These are phyloP conservation scores for Ctenodactylus gundi DNA, from an alignment of 2,113 vertebrate genomes.

Conservation along the genomic window DNA sequence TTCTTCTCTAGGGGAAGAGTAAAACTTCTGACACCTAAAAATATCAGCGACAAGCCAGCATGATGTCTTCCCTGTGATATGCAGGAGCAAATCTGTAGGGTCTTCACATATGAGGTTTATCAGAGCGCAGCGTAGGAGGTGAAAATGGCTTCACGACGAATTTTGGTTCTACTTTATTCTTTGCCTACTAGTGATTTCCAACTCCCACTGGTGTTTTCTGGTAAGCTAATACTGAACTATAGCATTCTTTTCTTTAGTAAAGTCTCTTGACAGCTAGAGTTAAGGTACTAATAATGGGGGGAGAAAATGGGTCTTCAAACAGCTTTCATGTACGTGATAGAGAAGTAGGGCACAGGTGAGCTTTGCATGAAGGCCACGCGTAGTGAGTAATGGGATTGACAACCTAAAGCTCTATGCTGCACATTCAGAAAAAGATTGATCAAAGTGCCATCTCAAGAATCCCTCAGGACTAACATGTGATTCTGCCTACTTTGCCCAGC, in stretches of 20 bases:
- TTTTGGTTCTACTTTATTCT: background rate
- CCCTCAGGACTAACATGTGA: background rate
- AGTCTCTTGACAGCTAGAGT: conserved; percentile 35
- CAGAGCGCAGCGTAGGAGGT: background rate
- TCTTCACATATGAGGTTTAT: background rate
- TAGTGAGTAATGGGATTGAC: background rate
- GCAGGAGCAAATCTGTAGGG: background rate
- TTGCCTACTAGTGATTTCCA: conserved; percentile 25
- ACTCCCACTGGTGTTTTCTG: conserved; percentile 13
- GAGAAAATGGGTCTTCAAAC: conserved; percentile 24
- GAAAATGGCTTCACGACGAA: background rate
- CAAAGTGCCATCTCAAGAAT: background rate
- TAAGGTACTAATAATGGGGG: background rate
- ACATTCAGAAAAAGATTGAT: background rate
- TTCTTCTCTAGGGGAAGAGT: background rate
- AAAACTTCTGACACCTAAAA: conserved; percentile 8
- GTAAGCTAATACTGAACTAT: background rate
- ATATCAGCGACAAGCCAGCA: background rate
- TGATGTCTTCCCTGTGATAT: background rate
- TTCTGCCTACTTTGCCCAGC: background rate
- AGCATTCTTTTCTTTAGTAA: conserved; percentile 35
- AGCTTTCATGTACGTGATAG: conserved; percentile 10
- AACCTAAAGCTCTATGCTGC: conserved; percentile 1
- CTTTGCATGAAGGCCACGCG: background rate
- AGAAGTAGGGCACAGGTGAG: background rate